Conservation (phyloP, 2,888 invertebrate genomes). For the Encarsia formosa region DNA sequence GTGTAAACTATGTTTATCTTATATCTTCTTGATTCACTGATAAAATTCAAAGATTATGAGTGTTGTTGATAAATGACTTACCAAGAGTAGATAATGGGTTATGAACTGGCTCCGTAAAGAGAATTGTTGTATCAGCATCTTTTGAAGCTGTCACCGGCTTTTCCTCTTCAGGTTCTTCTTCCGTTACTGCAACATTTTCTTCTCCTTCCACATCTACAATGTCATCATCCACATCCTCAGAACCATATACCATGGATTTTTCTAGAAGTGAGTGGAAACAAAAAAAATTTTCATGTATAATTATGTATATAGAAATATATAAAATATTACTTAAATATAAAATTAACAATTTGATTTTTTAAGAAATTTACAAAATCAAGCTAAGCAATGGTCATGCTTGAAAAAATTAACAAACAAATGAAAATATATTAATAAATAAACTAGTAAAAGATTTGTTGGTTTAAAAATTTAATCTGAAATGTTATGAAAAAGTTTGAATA, state of each 20-base stretch:
- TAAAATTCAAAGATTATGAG: too few relatives aligned
- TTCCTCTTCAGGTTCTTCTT: conserved; percentile 58
- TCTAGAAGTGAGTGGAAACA: conserved; percentile 2
- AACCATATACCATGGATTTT: conserved; percentile 54
- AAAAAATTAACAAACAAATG: too few relatives aligned
- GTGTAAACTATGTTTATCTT: too few relatives aligned
- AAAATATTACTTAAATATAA: not conserved
- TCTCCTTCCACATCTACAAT: conserved; percentile 60
- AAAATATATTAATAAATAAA: too few relatives aligned
- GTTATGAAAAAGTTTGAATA: too few relatives aligned
- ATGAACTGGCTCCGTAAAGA: conserved; percentile 77
- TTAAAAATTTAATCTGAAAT: too few relatives aligned
- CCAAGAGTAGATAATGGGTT: conserved; percentile 42
- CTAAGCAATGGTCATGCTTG: too few relatives aligned
- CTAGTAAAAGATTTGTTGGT: too few relatives aligned
- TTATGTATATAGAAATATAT: conserved; percentile 9
- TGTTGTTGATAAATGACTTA: too few relatives aligned
- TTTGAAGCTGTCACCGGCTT: conserved; percentile 73
- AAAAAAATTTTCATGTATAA: conserved; percentile 9
- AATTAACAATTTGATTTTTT: too few relatives aligned
- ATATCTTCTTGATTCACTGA: too few relatives aligned
- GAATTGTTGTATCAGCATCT: conserved; percentile 84
- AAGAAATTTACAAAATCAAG: too few relatives aligned
- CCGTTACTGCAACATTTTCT: conserved; percentile 51
- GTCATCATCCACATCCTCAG: conserved; percentile 58